Evolutionary conservation across 2,797 vertebrate genomes (phyloP).

Genomic region (Brachyrhaphis roseni): DNA sequence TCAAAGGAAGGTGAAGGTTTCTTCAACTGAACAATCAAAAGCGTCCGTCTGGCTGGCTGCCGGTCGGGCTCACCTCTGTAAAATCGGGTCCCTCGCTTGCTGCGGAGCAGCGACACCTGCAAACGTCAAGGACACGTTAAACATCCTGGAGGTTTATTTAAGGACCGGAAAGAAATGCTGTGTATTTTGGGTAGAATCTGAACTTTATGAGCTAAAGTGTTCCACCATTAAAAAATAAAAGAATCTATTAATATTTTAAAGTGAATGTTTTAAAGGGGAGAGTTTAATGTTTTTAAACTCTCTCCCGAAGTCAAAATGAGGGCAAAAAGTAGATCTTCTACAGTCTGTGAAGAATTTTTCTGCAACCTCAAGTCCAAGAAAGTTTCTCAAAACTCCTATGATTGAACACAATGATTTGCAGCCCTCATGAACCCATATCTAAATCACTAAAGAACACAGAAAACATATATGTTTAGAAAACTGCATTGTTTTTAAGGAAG

Average conservation of each 20-base stretch:
- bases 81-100: constrained; percentile 78
- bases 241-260: not conserved
- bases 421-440: not conserved
- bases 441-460: not conserved
- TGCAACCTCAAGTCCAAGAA: not conserved
- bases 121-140: constrained; percentile 12
- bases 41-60: constrained; percentile 63
- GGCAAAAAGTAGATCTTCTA: not conserved
- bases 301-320: not conserved
- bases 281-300: not conserved
- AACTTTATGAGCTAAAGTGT: not conserved
- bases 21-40: constrained; percentile 74
- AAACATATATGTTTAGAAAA: not conserved
- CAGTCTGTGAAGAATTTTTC: not conserved
- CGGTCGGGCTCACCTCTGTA: constrained; percentile 76
- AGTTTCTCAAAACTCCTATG: not conserved
- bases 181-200: not conserved
- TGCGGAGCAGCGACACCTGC: constrained; percentile 68
- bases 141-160: not conserved
- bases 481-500: not conserved
- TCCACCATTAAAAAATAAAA: not conserved
- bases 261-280: no score
- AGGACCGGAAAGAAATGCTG: not conserved
- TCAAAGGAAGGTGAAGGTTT: constrained; percentile 70
- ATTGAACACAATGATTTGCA: not conserved